Percentiles rank a stretch among this genome's conserved stretches.
Conservation (phyloP, 2,888 invertebrate species). For the Plagodis dolabraria region DNA sequence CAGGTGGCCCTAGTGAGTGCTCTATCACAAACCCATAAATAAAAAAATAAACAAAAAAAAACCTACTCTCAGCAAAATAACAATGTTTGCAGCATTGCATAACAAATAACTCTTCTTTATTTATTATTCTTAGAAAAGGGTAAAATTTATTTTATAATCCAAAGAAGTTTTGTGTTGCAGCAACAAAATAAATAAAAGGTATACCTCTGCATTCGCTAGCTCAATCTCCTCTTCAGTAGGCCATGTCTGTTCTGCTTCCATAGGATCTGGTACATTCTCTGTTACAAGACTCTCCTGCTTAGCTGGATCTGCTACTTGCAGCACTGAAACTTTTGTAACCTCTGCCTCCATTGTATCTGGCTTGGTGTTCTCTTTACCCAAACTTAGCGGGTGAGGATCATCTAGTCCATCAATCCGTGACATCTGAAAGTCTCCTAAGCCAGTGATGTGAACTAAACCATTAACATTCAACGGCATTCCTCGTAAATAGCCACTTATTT, state of each 20-base stretch:
- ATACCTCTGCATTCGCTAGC: constrained; percentile 86
- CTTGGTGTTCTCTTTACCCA: constrained; percentile 78
- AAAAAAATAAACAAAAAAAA: too few species aligned
- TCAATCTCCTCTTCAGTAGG: constrained; percentile 96
- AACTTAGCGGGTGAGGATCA: constrained; percentile 88
- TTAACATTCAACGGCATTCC: constrained; percentile 94
- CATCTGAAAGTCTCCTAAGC: constrained; percentile 97
- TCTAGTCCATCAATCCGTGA: constrained; percentile 88
- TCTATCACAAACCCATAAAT: too few species aligned
- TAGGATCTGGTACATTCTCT: constrained; percentile 94
- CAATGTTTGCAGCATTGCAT: too few species aligned
- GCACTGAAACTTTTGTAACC: constrained; percentile 67
- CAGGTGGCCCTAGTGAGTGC: too few species aligned
- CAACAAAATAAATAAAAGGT: background rate
- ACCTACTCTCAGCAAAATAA: too few species aligned
- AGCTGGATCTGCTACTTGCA: constrained; percentile 86
- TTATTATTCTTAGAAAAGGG: too few species aligned
- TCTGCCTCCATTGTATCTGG: constrained; percentile 74
- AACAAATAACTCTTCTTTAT: too few species aligned
- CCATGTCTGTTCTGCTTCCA: constrained; percentile 99
- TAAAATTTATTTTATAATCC: too few species aligned
- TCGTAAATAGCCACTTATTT: constrained; percentile 94
- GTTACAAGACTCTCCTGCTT: constrained; percentile 90
- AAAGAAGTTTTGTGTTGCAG: too few species aligned
- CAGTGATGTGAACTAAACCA: constrained; percentile 94